Conservation (phyloP, 2,888 invertebrate species). For the Frankliniella intonsa region DNA sequence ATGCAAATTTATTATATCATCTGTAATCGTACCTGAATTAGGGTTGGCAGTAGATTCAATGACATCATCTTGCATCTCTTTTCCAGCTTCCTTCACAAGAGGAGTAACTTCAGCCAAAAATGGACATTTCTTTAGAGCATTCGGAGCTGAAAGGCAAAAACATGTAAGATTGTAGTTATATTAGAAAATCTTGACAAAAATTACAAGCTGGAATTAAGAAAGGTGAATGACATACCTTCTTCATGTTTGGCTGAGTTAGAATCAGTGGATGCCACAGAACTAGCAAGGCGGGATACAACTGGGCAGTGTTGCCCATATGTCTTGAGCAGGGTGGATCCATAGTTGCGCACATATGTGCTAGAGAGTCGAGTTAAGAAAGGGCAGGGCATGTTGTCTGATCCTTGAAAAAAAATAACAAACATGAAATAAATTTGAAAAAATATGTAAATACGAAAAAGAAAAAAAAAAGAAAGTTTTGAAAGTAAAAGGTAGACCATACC, state of each 20-base stretch:
- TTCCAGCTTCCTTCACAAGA: conserved; percentile 60
- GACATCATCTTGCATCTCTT: conserved; percentile 62
- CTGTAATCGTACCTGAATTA: neutral
- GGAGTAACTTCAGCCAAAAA: conserved; percentile 53
- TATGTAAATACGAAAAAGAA: neutral
- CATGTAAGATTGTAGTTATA: no score
- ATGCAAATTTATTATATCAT: no score
- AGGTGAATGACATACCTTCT: conserved; percentile 19
- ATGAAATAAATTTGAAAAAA: neutral
- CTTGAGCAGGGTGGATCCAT: conserved; percentile 69
- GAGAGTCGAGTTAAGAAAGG: conserved; percentile 79
- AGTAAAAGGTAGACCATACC: neutral
- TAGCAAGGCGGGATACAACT: conserved; percentile 57
- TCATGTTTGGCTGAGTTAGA: conserved; percentile 35
- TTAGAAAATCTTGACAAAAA: neutral
- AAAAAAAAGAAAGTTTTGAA: neutral
- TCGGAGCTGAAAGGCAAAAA: conserved; percentile 28
- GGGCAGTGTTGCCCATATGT: conserved; percentile 79
- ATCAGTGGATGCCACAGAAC: conserved; percentile 41
- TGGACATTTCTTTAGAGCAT: conserved; percentile 52
- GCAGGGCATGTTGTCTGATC: conserved; percentile 67
- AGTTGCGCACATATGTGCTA: conserved; percentile 74
- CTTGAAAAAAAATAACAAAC: neutral
- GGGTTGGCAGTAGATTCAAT: conserved; percentile 44
- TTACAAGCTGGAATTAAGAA: neutral